phyloP scores from a whole-genome alignment of 2,888 invertebrate species.

The Tetropium fuscum region DNA sequence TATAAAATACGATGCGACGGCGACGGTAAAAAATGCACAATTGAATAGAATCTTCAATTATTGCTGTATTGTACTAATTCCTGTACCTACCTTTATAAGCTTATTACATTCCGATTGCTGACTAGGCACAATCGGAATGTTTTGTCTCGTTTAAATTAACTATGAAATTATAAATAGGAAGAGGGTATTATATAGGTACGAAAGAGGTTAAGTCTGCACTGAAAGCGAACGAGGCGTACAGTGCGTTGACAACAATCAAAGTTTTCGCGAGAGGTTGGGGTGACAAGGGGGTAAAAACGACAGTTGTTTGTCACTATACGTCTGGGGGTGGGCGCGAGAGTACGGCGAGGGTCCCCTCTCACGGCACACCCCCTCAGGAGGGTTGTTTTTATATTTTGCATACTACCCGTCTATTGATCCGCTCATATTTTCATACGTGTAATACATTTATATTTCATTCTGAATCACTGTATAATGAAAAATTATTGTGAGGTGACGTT shows the following conservation, averaged over 20 bases:
- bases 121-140: slow-evolving; percentile 4
- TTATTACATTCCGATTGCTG: slow-evolving; percentile 18
- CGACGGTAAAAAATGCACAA: no score
- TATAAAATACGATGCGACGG: no score
- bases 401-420: slow-evolving; percentile 61
- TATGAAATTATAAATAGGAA: slow-evolving; percentile 28
- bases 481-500: slow-evolving; percentile 56
- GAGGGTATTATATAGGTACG: slow-evolving; percentile 23
- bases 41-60: no score
- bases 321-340: slow-evolving; percentile 43
- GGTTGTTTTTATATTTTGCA: slow-evolving; percentile 62
- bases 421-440: slow-evolving; percentile 60
- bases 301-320: slow-evolving; percentile 61
- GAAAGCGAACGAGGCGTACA: slow-evolving; percentile 31
- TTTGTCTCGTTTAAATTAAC: slow-evolving; percentile 26
- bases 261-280: slow-evolving; percentile 52
- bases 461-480: slow-evolving; percentile 55
- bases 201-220: slow-evolving; percentile 27
- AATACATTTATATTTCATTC: slow-evolving; percentile 58
- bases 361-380: slow-evolving; percentile 47
- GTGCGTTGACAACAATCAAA: slow-evolving; percentile 55
- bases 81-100: slow-evolving; percentile 4
- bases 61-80: no score
- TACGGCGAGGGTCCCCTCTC: slow-evolving; percentile 35
- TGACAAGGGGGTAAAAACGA: slow-evolving; percentile 55